Evolutionary conservation across 1,140 invertebrate species (phyloP).

Genomic region (Micrasema longulum): DNA sequence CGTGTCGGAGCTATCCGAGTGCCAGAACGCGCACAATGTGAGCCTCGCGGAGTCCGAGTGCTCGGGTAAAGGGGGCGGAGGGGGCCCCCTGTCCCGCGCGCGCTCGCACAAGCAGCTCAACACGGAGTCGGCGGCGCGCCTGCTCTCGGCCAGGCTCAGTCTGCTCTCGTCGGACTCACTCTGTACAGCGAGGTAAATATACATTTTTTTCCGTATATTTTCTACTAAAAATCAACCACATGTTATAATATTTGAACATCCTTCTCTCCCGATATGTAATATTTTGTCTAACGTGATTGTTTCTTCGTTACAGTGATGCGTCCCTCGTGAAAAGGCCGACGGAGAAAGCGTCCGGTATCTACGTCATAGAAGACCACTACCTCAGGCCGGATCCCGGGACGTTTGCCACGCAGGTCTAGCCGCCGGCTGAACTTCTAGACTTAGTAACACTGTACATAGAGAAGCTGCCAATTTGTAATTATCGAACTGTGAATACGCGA

Average conservation of each 20-base stretch:
- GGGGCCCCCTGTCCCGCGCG: constrained; percentile 68
- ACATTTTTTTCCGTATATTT: no score
- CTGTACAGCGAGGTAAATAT: constrained; percentile 65
- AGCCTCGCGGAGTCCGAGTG: constrained; percentile 59
- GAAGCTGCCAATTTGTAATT: constrained; percentile 43
- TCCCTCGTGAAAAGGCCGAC: constrained; percentile 67
- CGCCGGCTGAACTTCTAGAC: constrained; percentile 57
- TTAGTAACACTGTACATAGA: constrained; percentile 41
- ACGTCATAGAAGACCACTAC: constrained; percentile 67
- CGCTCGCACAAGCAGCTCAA: constrained; percentile 83
- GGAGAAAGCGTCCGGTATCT: constrained; percentile 57
- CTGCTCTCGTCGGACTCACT: constrained; percentile 63
- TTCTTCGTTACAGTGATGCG: constrained; percentile 64
- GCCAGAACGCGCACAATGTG: constrained; percentile 68
- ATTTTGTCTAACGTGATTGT: constrained; percentile 31
- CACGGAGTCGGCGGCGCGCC: constrained; percentile 70
- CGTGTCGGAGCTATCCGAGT: constrained; percentile 66
- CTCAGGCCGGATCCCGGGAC: constrained; percentile 62
- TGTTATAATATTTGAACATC: no score
- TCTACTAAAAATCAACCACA: no score
- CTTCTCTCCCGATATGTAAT: not conserved
- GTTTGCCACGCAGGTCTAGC: constrained; percentile 69
- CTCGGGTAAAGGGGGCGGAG: constrained; percentile 60
- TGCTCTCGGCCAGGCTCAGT: constrained; percentile 60
- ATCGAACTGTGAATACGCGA: constrained; percentile 36